These are phyloP conservation scores for Hydra vulgaris DNA, from an alignment of 30 jellyfish, hydroid and myxozoan species.

Conservation along the genomic window DNA sequence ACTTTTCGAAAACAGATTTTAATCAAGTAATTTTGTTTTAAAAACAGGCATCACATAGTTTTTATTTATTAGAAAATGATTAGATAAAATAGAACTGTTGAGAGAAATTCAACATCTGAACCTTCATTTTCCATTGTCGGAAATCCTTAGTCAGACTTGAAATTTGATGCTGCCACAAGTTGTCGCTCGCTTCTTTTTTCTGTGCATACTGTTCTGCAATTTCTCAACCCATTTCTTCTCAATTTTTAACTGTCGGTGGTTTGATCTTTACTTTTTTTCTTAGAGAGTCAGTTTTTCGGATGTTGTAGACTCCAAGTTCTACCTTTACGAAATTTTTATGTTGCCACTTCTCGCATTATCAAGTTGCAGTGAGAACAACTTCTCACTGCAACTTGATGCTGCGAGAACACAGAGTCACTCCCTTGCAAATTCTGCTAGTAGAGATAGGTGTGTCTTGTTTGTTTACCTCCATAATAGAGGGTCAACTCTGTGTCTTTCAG, in stretches of 20 bases:
- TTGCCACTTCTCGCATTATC: too few species aligned
- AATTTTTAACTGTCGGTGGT: neutral
- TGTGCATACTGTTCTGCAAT: neutral
- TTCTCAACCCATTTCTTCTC: neutral
- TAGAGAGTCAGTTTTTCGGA: neutral
- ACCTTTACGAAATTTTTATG: neutral
- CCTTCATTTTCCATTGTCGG: neutral
- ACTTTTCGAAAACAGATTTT: too few species aligned
- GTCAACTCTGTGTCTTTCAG: neutral
- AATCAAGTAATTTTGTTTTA: too few species aligned
- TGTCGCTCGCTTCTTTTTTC: neutral
- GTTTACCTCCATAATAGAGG: neutral
- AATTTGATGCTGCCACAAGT: neutral
- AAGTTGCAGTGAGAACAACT: too few species aligned
- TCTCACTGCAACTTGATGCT: neutral
- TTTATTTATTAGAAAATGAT: too few species aligned
- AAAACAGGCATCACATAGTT: too few species aligned
- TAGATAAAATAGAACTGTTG: too few species aligned
- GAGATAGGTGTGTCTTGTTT: neutral
- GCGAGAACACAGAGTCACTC: neutral
- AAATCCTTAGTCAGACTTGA: neutral
- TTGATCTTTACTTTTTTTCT: neutral
- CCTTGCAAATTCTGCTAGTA: neutral
- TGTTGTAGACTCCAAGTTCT: neutral
- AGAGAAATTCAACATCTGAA: too few species aligned